Conservation (phyloP, 1,140 invertebrate genomes). For the Camponotus floridanus region DNA sequence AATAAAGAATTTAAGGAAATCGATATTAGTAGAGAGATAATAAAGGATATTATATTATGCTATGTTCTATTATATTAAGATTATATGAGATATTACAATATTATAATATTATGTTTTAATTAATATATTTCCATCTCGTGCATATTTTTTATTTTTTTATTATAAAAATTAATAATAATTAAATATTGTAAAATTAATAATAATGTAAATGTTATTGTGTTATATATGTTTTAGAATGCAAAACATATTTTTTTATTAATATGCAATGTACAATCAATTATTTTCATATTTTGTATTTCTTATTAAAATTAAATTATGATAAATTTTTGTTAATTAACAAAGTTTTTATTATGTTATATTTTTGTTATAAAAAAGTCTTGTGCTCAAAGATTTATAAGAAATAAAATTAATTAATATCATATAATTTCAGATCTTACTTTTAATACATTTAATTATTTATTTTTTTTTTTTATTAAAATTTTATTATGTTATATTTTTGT, state of each 20-base stretch:
- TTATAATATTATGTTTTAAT: neutral
- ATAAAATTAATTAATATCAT: neutral
- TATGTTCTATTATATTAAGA: too few relatives aligned
- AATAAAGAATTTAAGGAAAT: conserved; percentile 3
- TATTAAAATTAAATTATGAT: conserved; percentile 12
- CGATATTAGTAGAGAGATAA: neutral
- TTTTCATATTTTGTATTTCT: conserved; percentile 4
- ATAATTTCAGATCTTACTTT: neutral
- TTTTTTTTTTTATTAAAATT: too few relatives aligned
- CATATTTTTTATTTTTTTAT: neutral
- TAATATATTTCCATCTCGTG: neutral
- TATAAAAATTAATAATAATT: conserved; percentile 5
- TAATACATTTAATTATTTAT: too few relatives aligned
- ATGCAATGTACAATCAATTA: neutral
- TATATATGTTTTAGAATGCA: neutral
- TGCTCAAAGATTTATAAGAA: neutral
- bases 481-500: too few relatives aligned
- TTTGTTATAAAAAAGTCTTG: neutral
- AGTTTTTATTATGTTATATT: neutral
- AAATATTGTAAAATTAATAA: neutral
- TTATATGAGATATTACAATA: too few relatives aligned
- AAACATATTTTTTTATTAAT: conserved; percentile 14
- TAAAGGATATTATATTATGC: neutral
- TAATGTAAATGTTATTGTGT: conserved; percentile 9
- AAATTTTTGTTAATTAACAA: conserved; percentile 37